Conservation (phyloP, 1,140 invertebrate species). For the Apis cerana region DNA sequence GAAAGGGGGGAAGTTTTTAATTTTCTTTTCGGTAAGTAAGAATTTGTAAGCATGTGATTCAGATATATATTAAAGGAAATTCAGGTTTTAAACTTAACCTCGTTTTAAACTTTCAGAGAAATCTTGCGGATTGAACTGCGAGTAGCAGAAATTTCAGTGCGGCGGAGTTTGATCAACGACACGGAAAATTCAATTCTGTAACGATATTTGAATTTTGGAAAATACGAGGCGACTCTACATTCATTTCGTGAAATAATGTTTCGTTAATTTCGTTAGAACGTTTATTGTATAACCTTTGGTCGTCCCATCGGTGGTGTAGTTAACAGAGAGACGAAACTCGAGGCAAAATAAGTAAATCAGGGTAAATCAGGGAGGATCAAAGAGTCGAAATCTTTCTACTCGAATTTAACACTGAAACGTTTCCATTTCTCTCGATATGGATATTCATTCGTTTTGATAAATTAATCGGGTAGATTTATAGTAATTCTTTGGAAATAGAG, state of each 20-base stretch:
- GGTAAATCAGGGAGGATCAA: too few relatives aligned
- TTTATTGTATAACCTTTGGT: background rate
- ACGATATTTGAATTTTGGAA: background rate
- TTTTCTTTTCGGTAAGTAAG: background rate
- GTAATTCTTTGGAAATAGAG: background rate
- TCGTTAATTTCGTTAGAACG: background rate
- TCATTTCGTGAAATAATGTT: background rate
- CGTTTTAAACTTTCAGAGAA: background rate
- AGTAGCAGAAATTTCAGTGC: background rate
- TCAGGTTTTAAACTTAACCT: background rate
- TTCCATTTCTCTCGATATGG: background rate
- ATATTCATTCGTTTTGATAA: background rate
- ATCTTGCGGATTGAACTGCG: background rate
- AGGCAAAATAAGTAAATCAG: background rate
- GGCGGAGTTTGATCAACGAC: background rate
- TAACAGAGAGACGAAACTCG: background rate
- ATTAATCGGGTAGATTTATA: background rate
- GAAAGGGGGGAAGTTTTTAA: background rate
- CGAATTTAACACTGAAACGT: background rate
- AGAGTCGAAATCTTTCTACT: background rate
- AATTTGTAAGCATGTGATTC: too few relatives aligned
- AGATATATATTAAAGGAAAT: too few relatives aligned
- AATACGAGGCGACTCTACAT: background rate
- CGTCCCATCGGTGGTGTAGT: background rate
- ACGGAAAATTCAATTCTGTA: background rate